Conservation (phyloP, 2,888 invertebrate genomes). For the Eristalis arbustorum region DNA sequence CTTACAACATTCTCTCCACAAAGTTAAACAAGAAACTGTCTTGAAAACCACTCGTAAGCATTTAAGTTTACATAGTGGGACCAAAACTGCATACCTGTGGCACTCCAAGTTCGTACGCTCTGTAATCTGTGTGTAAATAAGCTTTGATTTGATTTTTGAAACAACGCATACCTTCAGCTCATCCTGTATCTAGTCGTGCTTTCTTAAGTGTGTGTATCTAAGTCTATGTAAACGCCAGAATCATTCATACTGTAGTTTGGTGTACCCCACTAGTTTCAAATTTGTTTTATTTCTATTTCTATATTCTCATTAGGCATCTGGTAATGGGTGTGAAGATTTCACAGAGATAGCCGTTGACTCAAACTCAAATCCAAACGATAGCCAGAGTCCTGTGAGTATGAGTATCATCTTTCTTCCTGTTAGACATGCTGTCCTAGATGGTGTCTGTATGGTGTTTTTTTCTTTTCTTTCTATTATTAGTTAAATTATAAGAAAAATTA, state of each 20-base stretch:
- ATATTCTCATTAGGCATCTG: conserved; percentile 43
- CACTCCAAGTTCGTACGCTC: too few species aligned
- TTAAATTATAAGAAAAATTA: not conserved
- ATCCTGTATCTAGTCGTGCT: conserved; percentile 18
- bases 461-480: not conserved
- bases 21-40: too few species aligned
- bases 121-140: not conserved
- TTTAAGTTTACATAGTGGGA: too few species aligned
- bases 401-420: conserved; percentile 33
- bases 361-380: conserved; percentile 31
- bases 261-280: conserved; percentile 13
- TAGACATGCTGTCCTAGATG: conserved; percentile 59
- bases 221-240: not conserved
- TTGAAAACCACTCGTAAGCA: too few species aligned
- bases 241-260: not conserved
- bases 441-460: conserved; percentile 28
- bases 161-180: not conserved
- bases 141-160: not conserved
- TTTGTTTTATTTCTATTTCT: conserved; percentile 45
- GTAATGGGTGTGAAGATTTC: conserved; percentile 52
- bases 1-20: too few species aligned
- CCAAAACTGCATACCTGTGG: too few species aligned
- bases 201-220: conserved; percentile 11
- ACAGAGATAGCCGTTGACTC: conserved; percentile 45
- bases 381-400: conserved; percentile 63